phyloP scores from a whole-genome alignment of 2,113 vertebrate species.

The Catharus bicknelli region DNA sequence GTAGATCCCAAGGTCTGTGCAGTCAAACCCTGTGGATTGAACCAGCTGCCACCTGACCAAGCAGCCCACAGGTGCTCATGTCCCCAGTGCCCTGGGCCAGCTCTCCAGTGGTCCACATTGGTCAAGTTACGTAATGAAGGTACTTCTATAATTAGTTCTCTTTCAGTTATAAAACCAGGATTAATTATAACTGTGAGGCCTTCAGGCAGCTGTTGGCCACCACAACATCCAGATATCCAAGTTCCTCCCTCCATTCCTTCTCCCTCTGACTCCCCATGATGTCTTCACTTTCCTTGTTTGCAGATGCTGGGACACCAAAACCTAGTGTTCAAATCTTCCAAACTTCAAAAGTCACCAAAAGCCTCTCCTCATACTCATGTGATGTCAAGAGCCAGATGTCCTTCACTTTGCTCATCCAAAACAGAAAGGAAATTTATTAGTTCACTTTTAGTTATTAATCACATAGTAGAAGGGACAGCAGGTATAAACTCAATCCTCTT shows the following conservation, averaged over 20 bases:
- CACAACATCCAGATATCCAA: neutral
- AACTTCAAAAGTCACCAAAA: neutral
- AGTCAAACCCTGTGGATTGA: neutral
- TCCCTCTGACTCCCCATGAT: neutral
- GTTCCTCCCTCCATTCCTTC: neutral
- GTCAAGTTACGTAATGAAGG: neutral
- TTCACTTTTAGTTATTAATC: neutral
- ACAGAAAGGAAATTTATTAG: neutral
- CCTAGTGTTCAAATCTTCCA: neutral
- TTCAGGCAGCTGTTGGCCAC: neutral
- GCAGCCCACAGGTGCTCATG: too few species aligned
- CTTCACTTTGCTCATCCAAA: fast-evolving
- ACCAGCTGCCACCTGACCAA: neutral
- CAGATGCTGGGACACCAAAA: neutral
- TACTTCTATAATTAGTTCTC: neutral
- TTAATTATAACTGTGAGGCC: neutral
- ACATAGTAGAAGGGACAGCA: neutral
- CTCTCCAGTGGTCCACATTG: neutral
- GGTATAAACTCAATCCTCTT: neutral
- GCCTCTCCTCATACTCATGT: fast-evolving
- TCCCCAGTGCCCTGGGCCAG: too few species aligned
- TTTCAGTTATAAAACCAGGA: neutral
- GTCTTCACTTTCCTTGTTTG: neutral
- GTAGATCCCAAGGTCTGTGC: neutral
- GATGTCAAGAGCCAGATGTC: fast-evolving